Evolutionary conservation across 2,113 vertebrate species (phyloP).

Genomic region (Sturnira hondurensis): DNA sequence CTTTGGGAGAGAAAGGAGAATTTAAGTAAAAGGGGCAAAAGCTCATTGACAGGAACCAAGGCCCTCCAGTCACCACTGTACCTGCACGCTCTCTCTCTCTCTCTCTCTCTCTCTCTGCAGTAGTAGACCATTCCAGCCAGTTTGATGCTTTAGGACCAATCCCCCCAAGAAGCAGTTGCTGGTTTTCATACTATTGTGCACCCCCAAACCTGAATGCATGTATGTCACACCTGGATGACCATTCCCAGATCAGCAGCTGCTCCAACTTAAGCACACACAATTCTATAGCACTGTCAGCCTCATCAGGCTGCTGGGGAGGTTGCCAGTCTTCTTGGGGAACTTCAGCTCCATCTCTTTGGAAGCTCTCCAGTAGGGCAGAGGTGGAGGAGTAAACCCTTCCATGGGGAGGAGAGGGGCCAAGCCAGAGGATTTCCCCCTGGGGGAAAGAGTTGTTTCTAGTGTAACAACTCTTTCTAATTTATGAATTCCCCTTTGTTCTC

Average conservation of each 20-base stretch:
- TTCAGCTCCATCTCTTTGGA: not conserved
- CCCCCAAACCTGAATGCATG: not conserved
- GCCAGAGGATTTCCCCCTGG: no score
- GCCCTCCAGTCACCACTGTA: not conserved
- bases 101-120: not conserved
- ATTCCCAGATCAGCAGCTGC: not conserved
- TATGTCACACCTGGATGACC: not conserved
- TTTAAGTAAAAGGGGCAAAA: not conserved
- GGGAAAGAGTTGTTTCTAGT: not conserved
- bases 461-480: not conserved
- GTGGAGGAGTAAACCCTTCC: rapidly evolving
- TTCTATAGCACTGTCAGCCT: not conserved
- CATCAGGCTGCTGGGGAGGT: rapidly evolving
- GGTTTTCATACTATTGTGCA: not conserved
- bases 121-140: not conserved
- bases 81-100: not conserved
- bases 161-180: not conserved
- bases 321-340: not conserved
- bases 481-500: not conserved
- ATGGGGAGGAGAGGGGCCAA: not conserved
- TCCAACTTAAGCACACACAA: no score
- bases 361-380: not conserved
- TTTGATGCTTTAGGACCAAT: not conserved
- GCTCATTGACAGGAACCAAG: not conserved
- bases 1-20: not conserved